Evolutionary conservation across 2,888 invertebrate species (phyloP), one percentile per base, ranked within the genome.

Genomic region (Agriotes lineatus): DNA sequence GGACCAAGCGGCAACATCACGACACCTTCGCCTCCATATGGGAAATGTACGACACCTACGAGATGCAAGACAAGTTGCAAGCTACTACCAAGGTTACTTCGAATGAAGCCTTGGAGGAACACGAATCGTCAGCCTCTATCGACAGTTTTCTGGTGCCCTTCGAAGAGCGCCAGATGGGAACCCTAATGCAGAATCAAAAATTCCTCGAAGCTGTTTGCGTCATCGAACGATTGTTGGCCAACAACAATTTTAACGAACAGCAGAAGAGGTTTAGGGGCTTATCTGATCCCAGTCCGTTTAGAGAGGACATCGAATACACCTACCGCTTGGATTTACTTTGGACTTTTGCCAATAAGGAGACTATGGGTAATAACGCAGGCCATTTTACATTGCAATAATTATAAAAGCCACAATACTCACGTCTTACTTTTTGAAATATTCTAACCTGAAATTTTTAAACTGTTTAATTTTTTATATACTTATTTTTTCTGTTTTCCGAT

Each of bases 1-100:
- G 87, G 63, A 86, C 87, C 0, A 83, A 85, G 61, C 88, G 87
- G 54, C 86, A 83, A 59, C 88, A 91, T 76, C 86, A 86, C 1
- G 85, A 86, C 1, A 87, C 90, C 0, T 92, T 90, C 78, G 93
- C 92, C 0, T 93, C 93, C 0, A 86, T 90, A 77, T 94, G 93
- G 88, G 92, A 93, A 75, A 92, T 94, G 90, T 89, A 89, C 76
- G 94, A 94, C 77, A 91, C 90, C 0, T 92, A 89, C 74, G 85
- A 67, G 18, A 63, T 35, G 6, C 20, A 54, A 12, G 30, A 48
- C 12, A 50, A 67, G 9, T 42, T 48, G 52, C 76, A 88, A 25
- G 85, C 85, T n/a, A 77, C 78, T 68, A 72, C 79, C 1, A 1
- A 45, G 4, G 84, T 82, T 74, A 81, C 82, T 79, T 35, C 0